Conservation (phyloP, 2,888 invertebrate species). For the Diarsia mendica region DNA sequence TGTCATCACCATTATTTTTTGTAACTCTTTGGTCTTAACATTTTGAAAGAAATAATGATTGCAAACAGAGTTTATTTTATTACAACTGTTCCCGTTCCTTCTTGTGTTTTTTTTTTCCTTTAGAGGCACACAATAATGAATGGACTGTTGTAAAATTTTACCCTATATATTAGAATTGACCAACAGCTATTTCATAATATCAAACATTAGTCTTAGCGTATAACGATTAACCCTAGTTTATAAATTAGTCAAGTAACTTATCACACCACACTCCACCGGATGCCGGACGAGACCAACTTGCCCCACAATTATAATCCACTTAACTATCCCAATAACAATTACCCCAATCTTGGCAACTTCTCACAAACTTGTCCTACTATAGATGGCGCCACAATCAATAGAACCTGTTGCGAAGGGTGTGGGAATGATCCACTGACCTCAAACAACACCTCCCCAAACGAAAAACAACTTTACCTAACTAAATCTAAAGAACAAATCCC, state of each 20-base stretch:
- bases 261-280: constrained; percentile 13
- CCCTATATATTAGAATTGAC: not conserved
- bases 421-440: constrained; percentile 79
- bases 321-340: constrained; percentile 50
- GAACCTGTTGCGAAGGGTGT: constrained; percentile 78
- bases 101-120: not conserved
- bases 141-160: not conserved
- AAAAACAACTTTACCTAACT: constrained; percentile 59
- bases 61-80: not conserved
- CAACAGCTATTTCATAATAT: not conserved
- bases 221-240: not conserved
- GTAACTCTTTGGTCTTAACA: too few species aligned
- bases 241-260: constrained; percentile 24
- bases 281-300: constrained; percentile 28
- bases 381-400: constrained; percentile 82
- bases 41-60: not conserved
- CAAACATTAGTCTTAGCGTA: not conserved
- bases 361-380: constrained; percentile 56
- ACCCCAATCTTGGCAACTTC: constrained; percentile 49
- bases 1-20: not conserved
- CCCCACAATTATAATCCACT: constrained; percentile 49
- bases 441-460: constrained; percentile 56
- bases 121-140: not conserved
- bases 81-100: too few species aligned
- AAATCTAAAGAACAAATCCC: constrained; percentile 60